Conservation (phyloP, 2,113 vertebrate genomes). For the Mohoua ochrocephala region DNA sequence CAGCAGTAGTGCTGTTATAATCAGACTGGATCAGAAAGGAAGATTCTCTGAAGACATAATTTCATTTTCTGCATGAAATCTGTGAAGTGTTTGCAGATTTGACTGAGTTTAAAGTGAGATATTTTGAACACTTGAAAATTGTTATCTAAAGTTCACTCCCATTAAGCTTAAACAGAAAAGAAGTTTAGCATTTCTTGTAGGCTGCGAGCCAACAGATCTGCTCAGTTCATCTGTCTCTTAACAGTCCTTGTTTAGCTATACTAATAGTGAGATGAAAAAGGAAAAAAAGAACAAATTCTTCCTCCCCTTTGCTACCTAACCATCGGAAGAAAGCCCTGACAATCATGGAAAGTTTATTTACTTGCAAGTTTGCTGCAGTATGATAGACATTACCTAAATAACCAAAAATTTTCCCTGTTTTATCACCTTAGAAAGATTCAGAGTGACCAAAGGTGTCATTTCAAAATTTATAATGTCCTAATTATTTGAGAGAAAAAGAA, state of each 20-base stretch:
- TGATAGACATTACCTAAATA: neutral
- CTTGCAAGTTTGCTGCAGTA: neutral
- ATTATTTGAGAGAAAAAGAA: neutral
- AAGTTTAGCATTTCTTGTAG: neutral
- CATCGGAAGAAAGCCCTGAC: neutral
- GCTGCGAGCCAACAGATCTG: neutral
- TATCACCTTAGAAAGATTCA: neutral
- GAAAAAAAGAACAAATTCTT: neutral
- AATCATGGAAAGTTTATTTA: neutral
- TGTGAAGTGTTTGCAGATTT: neutral
- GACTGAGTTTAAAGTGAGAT: neutral
- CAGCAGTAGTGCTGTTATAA: neutral
- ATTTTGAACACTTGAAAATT: neutral
- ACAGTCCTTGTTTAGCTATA: neutral
- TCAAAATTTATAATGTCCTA: neutral
- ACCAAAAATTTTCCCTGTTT: neutral
- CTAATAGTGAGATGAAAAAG: neutral
- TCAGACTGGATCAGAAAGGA: neutral
- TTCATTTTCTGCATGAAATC: neutral
- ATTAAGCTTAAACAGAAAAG: neutral
- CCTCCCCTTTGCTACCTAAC: accelerated
- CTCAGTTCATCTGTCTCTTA: neutral
- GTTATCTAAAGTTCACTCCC: neutral
- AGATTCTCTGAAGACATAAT: neutral
- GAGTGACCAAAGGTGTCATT: neutral